These are phyloP conservation scores for Callospermophilus lateralis DNA, from an alignment of 2,113 vertebrate genomes.

Conservation along the genomic window DNA sequence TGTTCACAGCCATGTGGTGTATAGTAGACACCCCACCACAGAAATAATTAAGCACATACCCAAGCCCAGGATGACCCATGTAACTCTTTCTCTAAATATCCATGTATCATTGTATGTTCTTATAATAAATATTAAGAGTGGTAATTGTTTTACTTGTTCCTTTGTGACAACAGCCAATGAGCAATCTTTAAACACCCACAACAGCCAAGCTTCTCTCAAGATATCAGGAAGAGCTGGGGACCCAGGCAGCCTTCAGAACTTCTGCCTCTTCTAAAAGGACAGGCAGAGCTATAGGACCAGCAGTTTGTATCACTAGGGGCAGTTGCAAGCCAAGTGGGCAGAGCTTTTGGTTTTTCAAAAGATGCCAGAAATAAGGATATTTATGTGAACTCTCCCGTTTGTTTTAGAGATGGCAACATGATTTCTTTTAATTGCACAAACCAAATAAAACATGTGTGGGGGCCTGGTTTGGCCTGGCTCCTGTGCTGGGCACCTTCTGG, in stretches of 20 bases:
- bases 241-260: background rate
- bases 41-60: background rate
- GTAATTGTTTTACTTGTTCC: background rate
- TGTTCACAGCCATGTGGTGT: accelerated
- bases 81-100: background rate
- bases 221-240: background rate
- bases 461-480: background rate
- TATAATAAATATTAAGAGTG: background rate
- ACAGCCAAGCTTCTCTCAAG: background rate
- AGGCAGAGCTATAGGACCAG: background rate
- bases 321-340: background rate
- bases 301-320: background rate
- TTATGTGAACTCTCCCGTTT: background rate
- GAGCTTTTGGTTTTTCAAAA: background rate
- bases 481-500: background rate
- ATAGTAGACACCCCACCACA: background rate
- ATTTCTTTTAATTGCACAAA: background rate
- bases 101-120: background rate
- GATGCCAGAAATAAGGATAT: conserved; percentile 23
- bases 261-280: background rate
- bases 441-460: background rate
- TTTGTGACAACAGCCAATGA: background rate
- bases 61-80: background rate
- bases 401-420: background rate
- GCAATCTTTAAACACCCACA: background rate